These are phyloP conservation scores for Pelodytes ibericus DNA, from an alignment of 2,797 vertebrate species.

Conservation along the genomic window DNA sequence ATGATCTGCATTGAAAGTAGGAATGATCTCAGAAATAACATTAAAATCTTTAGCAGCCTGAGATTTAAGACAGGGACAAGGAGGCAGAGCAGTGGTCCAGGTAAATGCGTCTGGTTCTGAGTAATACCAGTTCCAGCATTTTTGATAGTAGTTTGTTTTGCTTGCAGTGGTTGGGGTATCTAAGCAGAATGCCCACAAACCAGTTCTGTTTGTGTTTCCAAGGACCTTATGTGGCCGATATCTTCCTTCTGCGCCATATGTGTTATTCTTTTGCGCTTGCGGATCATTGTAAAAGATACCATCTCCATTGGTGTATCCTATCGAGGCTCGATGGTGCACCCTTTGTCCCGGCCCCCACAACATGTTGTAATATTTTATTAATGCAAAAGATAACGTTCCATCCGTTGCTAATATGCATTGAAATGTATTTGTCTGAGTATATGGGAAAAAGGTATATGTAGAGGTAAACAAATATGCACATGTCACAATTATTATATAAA, in stretches of 20 bases:
- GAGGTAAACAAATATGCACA: too few species aligned
- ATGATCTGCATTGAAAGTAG: constrained; percentile 49
- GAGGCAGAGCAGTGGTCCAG: constrained; percentile 67
- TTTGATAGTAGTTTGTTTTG: constrained; percentile 61
- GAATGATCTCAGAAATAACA: constrained; percentile 68
- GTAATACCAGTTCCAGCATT: constrained; percentile 75
- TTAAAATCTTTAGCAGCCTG: constrained; percentile 74
- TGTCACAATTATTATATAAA: too few species aligned
- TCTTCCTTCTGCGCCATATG: constrained; percentile 71
- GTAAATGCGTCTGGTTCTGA: constrained; percentile 68
- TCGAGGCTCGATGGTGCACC: constrained; percentile 70
- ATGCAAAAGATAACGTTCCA: constrained; percentile 74
- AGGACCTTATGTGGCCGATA: constrained; percentile 75
- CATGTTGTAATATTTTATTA: constrained; percentile 77
- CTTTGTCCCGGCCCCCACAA: constrained; percentile 77
- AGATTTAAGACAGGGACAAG: constrained; percentile 75
- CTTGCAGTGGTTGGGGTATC: constrained; percentile 51
- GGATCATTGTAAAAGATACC: constrained; percentile 67
- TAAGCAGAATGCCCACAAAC: constrained; percentile 76
- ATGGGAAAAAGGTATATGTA: neutral
- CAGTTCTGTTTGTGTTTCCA: constrained; percentile 69
- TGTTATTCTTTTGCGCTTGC: constrained; percentile 66
- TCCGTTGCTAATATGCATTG: constrained; percentile 81
- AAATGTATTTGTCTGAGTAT: constrained; percentile 78
- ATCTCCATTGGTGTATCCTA: constrained; percentile 77